Evolutionary conservation across 2,797 vertebrate genomes (phyloP).

Genomic region (Lagorchestes hirsutus): DNA sequence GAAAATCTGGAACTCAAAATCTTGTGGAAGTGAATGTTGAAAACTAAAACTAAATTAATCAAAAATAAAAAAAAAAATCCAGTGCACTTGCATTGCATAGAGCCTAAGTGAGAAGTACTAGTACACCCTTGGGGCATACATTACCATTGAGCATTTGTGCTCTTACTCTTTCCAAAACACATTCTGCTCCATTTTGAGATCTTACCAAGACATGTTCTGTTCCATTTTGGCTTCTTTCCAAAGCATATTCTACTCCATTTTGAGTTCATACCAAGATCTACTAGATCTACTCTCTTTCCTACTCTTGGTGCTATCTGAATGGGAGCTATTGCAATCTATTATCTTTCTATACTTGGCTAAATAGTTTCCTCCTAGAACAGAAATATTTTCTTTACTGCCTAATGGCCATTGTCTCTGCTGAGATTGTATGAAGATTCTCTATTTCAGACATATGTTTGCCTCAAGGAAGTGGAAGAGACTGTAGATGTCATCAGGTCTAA

Average conservation of each 20-base stretch:
- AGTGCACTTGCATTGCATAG: neutral
- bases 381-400: neutral
- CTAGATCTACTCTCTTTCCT: neutral
- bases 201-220: neutral
- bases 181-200: no score
- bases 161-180: neutral
- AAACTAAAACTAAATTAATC: no score
- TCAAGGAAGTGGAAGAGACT: neutral
- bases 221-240: no score
- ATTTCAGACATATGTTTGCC: neutral
- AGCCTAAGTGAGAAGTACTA: neutral
- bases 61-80: no score
- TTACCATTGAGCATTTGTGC: neutral
- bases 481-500: neutral
- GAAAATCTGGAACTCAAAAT: no score
- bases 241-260: neutral
- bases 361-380: neutral
- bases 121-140: neutral
- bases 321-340: neutral
- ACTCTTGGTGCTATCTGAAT: neutral
- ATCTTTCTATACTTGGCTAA: neutral
- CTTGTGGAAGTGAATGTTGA: no score
- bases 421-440: neutral
- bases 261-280: neutral
- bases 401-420: neutral